Evolutionary conservation across 1,140 invertebrate genomes (phyloP), one percentile per base, ranked within the genome.

Genomic region (Bactericera cockerelli): DNA sequence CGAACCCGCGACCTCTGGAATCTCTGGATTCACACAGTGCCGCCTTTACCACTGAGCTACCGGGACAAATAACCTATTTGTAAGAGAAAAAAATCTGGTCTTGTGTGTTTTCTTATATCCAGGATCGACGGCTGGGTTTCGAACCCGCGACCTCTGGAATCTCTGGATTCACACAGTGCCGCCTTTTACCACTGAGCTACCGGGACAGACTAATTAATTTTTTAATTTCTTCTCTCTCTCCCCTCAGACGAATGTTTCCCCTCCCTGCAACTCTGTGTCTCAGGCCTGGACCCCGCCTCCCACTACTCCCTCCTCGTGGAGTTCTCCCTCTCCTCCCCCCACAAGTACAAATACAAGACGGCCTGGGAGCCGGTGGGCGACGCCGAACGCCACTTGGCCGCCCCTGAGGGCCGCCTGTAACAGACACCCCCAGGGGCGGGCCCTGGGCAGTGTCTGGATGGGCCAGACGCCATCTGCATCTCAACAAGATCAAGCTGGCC

Each of bases 201-300:
- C n/a, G n/a, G n/a, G n/a, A n/a, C n/a, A n/a, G n/a, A n/a, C n/a
- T n/a, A n/a, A n/a, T n/a, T n/a, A n/a, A n/a, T 19, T 19, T 49
- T 6, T 6, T 49, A 4, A 49, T 19, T 49, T 49, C 19, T 22
- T 4, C n/a, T 49, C 19, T 16, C 42, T 49, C 68, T 65, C 70
- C 61, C 67, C 66, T 67, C 77, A 97, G 93, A 67, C 81, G 87
- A n/a, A 90, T 93, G 86, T 93, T n/a, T 91, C 66, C 89, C 88
- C 1, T 79, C 82, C 0, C 69, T 89, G 22, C 78, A 86, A 58
- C 68, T 87, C 1, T 75, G 77, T 0, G 70, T 89, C 0, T 72
- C 70, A 11, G 87, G 89, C 0, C 70, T 94, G 59, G 83, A 92
- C 59, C 81, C 83, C 10, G 79, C 84, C 1, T 75, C 79, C 19